phyloP scores from a whole-genome alignment of 2,113 vertebrate genomes.

The Strix aluco region DNA sequence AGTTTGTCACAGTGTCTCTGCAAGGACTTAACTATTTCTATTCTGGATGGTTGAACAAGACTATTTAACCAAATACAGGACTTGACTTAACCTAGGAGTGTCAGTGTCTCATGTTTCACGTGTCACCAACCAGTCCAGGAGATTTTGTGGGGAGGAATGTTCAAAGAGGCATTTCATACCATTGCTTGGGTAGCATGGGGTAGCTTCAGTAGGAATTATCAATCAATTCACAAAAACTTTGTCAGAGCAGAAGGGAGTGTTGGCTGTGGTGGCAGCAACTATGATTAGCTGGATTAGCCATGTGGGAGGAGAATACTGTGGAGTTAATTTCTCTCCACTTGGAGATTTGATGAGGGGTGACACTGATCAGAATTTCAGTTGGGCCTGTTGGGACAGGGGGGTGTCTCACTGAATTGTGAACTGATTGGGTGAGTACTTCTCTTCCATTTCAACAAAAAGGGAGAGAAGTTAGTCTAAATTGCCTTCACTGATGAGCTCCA shows the following conservation, averaged over 20 bases:
- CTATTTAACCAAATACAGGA: neutral
- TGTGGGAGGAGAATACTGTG: neutral
- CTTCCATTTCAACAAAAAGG: fast-evolving
- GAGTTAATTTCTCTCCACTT: neutral
- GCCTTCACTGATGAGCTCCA: neutral
- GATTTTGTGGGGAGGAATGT: neutral
- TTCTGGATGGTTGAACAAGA: neutral
- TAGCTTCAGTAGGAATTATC: neutral
- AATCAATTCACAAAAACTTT: neutral
- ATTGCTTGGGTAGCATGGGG: neutral
- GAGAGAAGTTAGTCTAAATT: neutral
- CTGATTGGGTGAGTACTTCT: neutral
- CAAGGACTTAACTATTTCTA: neutral
- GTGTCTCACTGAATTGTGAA: neutral
- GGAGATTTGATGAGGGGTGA: neutral
- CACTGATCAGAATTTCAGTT: neutral
- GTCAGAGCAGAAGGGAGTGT: neutral
- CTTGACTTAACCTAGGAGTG: neutral
- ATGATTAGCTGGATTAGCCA: neutral
- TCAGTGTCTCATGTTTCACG: neutral
- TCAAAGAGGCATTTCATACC: neutral
- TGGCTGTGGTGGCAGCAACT: neutral
- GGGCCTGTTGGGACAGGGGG: neutral
- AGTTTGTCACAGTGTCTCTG: neutral
- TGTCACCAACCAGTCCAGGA: neutral